These are phyloP conservation scores for Coelopa frigida DNA, from an alignment of 1,140 invertebrate genomes.

Conservation along the genomic window DNA sequence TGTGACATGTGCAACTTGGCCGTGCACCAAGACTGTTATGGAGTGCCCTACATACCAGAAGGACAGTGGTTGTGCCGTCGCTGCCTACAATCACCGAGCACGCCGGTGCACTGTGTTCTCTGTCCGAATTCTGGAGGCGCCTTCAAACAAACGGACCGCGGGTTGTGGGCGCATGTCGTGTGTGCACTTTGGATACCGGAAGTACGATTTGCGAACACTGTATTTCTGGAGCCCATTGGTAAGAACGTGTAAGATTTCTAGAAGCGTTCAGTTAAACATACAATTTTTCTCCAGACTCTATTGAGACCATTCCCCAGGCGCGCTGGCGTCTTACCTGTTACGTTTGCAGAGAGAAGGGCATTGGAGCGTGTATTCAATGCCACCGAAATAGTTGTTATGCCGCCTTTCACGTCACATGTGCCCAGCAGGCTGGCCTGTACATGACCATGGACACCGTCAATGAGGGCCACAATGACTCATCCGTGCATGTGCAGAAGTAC, in stretches of 20 bases:
- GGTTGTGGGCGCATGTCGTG: slow-evolving; percentile 96
- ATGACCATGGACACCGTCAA: slow-evolving; percentile 93
- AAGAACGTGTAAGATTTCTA: slow-evolving; percentile 27
- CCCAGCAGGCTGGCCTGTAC: slow-evolving; percentile 87
- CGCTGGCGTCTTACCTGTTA: slow-evolving; percentile 93
- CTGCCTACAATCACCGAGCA: slow-evolving; percentile 91
- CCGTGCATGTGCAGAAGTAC: slow-evolving; percentile 84
- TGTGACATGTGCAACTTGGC: slow-evolving; percentile 99
- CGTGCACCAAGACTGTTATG: slow-evolving; percentile 99
- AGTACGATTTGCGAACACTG: slow-evolving; percentile 94
- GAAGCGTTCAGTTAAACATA: not conserved
- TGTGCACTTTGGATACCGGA: slow-evolving; percentile 99
- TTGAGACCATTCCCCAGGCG: slow-evolving; percentile 90
- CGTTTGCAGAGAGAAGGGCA: slow-evolving; percentile 89
- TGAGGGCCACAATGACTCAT: slow-evolving; percentile 55
- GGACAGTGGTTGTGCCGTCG: slow-evolving; percentile 95
- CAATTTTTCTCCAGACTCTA: slow-evolving; percentile 59
- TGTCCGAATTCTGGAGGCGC: slow-evolving; percentile 98
- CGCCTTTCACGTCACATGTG: slow-evolving; percentile 98
- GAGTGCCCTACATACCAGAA: slow-evolving; percentile 95
- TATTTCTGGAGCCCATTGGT: slow-evolving; percentile 91
- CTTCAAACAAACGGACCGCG: slow-evolving; percentile 96
- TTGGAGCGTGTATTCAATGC: slow-evolving; percentile 97
- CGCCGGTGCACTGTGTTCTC: slow-evolving; percentile 91
- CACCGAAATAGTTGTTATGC: slow-evolving; percentile 93